These are phyloP conservation scores for Beroe forskalii DNA, from an alignment of 37 sponge, comb jelly and placozoan genomes.

Conservation along the genomic window DNA sequence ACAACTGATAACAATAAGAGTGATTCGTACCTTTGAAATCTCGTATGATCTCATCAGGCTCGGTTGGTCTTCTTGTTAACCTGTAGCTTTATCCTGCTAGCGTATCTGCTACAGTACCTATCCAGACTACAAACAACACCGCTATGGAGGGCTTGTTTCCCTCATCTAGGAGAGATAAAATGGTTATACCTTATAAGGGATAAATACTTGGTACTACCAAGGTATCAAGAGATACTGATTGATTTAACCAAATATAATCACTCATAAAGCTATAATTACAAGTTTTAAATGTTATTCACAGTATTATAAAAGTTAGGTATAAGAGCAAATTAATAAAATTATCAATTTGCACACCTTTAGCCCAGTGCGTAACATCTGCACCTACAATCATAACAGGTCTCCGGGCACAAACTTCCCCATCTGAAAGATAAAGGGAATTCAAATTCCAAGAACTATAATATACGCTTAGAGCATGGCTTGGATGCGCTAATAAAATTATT, in stretches of 20 bases:
- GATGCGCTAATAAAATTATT: too few species aligned
- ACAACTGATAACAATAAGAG: too few species aligned
- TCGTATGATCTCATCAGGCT: conserved; percentile 29
- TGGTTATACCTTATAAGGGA: not conserved
- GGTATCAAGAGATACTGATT: too few species aligned
- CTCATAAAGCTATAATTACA: too few species aligned
- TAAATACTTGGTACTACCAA: too few species aligned
- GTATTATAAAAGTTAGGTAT: too few species aligned
- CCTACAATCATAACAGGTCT: conserved; percentile 90
- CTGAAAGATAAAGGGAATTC: too few species aligned
- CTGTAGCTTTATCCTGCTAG: not conserved
- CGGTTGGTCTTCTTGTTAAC: not conserved
- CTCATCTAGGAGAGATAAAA: conserved; percentile 89
- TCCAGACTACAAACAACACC: conserved; percentile 72
- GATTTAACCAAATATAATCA: too few species aligned
- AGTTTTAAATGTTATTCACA: too few species aligned
- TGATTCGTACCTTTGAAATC: not conserved
- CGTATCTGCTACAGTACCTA: not conserved
- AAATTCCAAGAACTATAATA: too few species aligned
- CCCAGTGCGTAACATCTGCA: conserved; percentile 92
- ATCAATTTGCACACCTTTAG: conserved; percentile 36
- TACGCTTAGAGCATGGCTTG: too few species aligned
- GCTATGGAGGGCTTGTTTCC: conserved; percentile 88
- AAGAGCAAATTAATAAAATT: too few species aligned
- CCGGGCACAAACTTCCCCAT: conserved; percentile 68